Evolutionary conservation across 2,797 vertebrate genomes (phyloP).

Genomic region (Notolabrus celidotus): DNA sequence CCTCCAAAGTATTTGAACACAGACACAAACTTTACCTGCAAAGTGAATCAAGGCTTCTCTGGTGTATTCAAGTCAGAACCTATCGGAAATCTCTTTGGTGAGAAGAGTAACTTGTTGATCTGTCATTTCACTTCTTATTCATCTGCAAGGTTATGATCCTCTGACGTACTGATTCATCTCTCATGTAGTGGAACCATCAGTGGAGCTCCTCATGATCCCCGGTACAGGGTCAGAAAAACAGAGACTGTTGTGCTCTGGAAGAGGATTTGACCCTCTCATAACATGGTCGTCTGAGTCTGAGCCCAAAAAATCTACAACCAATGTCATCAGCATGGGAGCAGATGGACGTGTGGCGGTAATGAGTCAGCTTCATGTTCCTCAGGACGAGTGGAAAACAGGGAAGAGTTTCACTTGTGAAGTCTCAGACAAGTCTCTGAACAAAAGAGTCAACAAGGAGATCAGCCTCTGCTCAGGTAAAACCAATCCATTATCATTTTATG

Average conservation of each 20-base stretch:
- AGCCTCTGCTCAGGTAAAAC: slow-evolving; percentile 63
- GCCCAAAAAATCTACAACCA: background rate
- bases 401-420: slow-evolving; percentile 65
- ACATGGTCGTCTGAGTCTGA: slow-evolving; percentile 58
- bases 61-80: slow-evolving; percentile 6
- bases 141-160: too few species aligned
- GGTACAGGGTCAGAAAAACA: slow-evolving; percentile 36
- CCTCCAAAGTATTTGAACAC: rapidly evolving
- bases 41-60: slow-evolving; percentile 62
- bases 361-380: slow-evolving; percentile 58
- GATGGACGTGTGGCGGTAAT: slow-evolving; percentile 62
- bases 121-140: background rate
- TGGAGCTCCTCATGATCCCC: slow-evolving; percentile 60
- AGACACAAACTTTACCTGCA: slow-evolving; percentile 56
- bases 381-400: slow-evolving; percentile 67
- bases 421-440: slow-evolving; percentile 33
- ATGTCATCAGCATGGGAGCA: slow-evolving; percentile 37
- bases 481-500: too few species aligned
- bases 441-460: slow-evolving; percentile 6
- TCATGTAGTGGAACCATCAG: slow-evolving; percentile 58
- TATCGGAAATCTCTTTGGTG: slow-evolving; percentile 69
- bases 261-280: slow-evolving; percentile 72
- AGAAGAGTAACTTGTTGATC: slow-evolving; percentile 3
- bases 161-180: too few species aligned
- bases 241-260: slow-evolving; percentile 68